Evolutionary conservation across 2,888 invertebrate species (phyloP).

Genomic region (Caradrina clavipalpis): DNA sequence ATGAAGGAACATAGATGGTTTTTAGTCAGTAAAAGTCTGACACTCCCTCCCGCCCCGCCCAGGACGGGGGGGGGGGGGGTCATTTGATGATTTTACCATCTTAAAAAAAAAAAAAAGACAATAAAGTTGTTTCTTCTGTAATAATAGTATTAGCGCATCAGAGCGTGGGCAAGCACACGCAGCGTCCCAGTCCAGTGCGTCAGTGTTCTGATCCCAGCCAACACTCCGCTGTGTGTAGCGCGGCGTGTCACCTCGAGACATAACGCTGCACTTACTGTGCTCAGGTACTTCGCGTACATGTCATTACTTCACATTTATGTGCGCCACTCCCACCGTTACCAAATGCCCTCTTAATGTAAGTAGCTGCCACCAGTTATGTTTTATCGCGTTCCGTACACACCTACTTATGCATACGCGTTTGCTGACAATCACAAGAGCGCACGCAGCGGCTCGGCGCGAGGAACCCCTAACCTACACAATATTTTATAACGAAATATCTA

Average conservation of each 20-base stretch:
- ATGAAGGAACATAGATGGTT: too few species aligned
- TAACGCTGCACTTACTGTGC: constrained; percentile 26
- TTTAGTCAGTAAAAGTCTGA: too few species aligned
- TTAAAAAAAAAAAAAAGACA: too few species aligned
- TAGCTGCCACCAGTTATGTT: constrained; percentile 40
- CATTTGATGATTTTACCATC: too few species aligned
- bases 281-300: background rate
- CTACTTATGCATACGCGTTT: constrained; percentile 5
- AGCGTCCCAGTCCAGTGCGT: too few species aligned
- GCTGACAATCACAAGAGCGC: background rate
- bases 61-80: too few species aligned
- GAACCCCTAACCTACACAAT: background rate
- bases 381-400: constrained; percentile 25
- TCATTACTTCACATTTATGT: constrained; percentile 51
- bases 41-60: too few species aligned
- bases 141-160: too few species aligned
- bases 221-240: constrained; percentile 27
- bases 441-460: background rate
- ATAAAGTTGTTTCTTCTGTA: too few species aligned
- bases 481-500: background rate
- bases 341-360: constrained; percentile 57
- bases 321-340: constrained; percentile 34
- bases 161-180: too few species aligned
- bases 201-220: too few species aligned
- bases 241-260: constrained; percentile 8